Base-by-base conservation (phyloP, 2,113 vertebrate species). In the Axis porcinus region DNA sequence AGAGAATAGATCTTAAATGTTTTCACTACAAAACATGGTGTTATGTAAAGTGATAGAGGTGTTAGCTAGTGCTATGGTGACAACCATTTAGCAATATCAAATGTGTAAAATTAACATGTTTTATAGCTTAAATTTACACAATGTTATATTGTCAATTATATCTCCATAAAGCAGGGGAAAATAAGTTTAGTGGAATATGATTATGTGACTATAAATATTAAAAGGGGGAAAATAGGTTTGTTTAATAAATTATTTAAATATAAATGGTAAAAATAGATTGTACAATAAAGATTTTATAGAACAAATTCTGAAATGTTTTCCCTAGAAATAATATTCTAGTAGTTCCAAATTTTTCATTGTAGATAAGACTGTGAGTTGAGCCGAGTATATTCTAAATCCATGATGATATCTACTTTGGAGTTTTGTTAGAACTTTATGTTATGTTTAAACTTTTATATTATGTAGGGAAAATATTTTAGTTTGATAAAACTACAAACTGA, bases 351-450 rank as follows among this genome's bases (percentile, higher is more conserved):
- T 47, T 60, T 92, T 88, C 43, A 19, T 64, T 7, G 28, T 7
- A 91, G 7, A 82, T 5, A 81, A 95, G 4, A 3, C 7, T 23
- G 50, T 40, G 14, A 27, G 4, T 74, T 81, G 36, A 23, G 13
- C 6, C 17, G 30, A 85, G 5, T 57, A 4, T 36, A 82, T 79
- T 95, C 47, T 82, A 60, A 94, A 86, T 70, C 2, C 8, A 43
- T 28, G 13, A 45, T 50, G 2, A 47, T 67, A 45, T 57, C 8
- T 62, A 62, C 27, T 83, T 79, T 45, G 91, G 28, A 90, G 8
- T 54, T 97, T 96, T 92, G 9, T 70, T 92, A 88, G 55, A 97
- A 96, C 4, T 91, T 94, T 55, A 43, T 62, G 11, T 28, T 19
- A 55, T 17, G 0, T 10, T 87, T 95, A 95, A 50, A 27, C 5